Percentiles rank a stretch among this genome's conserved stretches.
Conservation (phyloP, 1,140 invertebrate genomes). For the Drosophila guanche region DNA sequence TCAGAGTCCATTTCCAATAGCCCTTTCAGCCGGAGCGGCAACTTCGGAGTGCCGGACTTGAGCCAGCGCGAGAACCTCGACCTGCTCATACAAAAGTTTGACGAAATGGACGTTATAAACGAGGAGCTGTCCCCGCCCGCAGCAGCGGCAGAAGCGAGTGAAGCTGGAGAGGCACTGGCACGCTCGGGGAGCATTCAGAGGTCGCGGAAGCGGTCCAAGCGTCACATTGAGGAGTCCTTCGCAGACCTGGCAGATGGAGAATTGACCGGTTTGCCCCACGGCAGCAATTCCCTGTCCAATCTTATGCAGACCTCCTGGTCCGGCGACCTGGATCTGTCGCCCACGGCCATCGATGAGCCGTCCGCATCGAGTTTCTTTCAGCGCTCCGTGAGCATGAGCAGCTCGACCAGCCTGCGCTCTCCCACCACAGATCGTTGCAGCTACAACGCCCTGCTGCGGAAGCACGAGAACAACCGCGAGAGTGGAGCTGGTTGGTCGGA, state of each 20-base stretch:
- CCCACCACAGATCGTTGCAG: conserved; percentile 68
- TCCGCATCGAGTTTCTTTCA: conserved; percentile 47
- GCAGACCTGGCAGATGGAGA: conserved; percentile 31
- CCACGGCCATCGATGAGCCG: conserved; percentile 37
- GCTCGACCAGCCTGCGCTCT: conserved; percentile 53
- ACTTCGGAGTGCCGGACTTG: conserved; percentile 59
- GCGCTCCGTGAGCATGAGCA: conserved; percentile 71
- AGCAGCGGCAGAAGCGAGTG: background rate
- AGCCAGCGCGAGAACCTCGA: conserved; percentile 72
- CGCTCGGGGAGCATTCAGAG: conserved; percentile 12
- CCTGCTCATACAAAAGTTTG: conserved; percentile 73
- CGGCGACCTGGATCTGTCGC: conserved; percentile 39
- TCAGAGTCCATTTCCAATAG: conserved; percentile 81
- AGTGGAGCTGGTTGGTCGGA: conserved; percentile 71
- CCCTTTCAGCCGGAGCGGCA: conserved; percentile 63
- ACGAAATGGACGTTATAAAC: conserved; percentile 73
- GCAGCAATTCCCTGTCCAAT: conserved; percentile 74
- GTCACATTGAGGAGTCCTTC: conserved; percentile 43
- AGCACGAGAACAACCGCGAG: conserved; percentile 85
- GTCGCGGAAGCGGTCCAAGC: conserved; percentile 39
- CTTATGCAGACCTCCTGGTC: conserved; percentile 82
- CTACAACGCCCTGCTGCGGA: conserved; percentile 73
- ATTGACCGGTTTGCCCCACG: conserved; percentile 38
- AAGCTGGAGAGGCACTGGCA: background rate
- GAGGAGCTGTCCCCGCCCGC: conserved; percentile 49